A percentile compares a stretch with the other conserved stretches of the same genome.
These are phyloP conservation scores for Lepidochrysops patricia DNA, from an alignment of 2,888 invertebrate species.

Conservation along the genomic window DNA sequence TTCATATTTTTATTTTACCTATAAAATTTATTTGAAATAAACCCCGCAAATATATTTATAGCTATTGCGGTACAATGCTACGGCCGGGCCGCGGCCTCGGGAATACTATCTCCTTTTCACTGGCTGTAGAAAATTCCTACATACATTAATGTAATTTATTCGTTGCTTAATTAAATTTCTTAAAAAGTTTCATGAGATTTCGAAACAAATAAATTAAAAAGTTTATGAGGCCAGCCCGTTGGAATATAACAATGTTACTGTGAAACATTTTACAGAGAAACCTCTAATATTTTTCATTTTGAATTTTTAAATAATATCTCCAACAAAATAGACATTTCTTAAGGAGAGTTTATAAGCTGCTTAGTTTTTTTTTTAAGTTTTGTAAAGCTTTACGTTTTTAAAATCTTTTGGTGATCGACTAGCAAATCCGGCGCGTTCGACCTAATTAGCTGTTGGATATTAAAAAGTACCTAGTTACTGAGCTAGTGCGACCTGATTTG, in stretches of 20 bases:
- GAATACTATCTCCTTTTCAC: not conserved
- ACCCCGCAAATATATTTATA: not conserved
- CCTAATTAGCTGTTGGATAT: too few relatives aligned
- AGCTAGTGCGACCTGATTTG: too few relatives aligned
- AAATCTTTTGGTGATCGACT: too few relatives aligned
- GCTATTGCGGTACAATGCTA: not conserved
- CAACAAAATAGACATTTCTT: too few relatives aligned
- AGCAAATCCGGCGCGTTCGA: too few relatives aligned
- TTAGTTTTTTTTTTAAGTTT: too few relatives aligned
- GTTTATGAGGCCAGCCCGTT: conserved; percentile 1
- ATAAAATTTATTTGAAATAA: not conserved
- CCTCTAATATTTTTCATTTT: too few relatives aligned
- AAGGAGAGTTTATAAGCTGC: too few relatives aligned
- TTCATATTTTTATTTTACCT: too few relatives aligned
- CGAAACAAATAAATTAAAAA: not conserved
- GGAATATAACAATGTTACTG: not conserved
- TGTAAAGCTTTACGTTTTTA: too few relatives aligned
- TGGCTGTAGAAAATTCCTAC: not conserved
- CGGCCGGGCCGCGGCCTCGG: not conserved
- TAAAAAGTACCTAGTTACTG: too few relatives aligned
- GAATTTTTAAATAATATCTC: too few relatives aligned
- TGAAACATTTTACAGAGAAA: not conserved
- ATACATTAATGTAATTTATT: not conserved
- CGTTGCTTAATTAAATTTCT: conserved; percentile 1
- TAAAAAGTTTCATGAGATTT: not conserved